Percentiles rank a stretch among this genome's conserved stretches.
Evolutionary conservation across 1,140 invertebrate genomes (phyloP).

Genomic region (Tachypleus tridentatus): DNA sequence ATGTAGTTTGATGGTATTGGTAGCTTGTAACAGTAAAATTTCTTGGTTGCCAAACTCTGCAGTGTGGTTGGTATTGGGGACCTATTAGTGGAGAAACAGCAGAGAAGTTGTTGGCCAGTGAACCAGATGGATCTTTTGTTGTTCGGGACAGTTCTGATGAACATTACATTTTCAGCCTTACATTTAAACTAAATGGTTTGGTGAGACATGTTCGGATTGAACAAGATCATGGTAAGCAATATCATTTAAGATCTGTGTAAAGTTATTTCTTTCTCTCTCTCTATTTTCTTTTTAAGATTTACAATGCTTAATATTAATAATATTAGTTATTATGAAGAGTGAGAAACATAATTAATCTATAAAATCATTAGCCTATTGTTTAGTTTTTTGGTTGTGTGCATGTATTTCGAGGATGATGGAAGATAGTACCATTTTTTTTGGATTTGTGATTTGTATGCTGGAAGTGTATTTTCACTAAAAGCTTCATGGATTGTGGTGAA

Average conservation of each 20-base stretch:
- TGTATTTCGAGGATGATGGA: no score
- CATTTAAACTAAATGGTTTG: constrained; percentile 84
- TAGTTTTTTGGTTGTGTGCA: no score
- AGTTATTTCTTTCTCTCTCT: no score
- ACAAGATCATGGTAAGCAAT: constrained; percentile 80
- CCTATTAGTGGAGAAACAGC: constrained; percentile 87
- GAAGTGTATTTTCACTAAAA: no score
- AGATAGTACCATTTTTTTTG: no score
- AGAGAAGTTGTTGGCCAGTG: constrained; percentile 81
- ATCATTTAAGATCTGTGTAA: background rate
- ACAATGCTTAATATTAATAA: constrained; percentile 5
- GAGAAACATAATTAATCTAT: no score
- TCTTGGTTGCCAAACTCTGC: constrained; percentile 27
- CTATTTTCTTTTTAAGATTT: background rate
- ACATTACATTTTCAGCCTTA: constrained; percentile 93
- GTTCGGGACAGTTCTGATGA: constrained; percentile 95
- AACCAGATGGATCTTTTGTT: constrained; percentile 84
- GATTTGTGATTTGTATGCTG: no score
- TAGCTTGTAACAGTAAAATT: no score
- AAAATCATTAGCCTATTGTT: no score
- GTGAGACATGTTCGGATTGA: constrained; percentile 92
- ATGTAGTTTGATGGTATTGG: no score
- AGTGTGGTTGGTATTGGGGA: constrained; percentile 99
- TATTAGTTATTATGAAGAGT: background rate
- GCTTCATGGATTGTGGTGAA: no score